Conservation (phyloP, 2,797 vertebrate genomes). For the Hafferia zeledoni region DNA sequence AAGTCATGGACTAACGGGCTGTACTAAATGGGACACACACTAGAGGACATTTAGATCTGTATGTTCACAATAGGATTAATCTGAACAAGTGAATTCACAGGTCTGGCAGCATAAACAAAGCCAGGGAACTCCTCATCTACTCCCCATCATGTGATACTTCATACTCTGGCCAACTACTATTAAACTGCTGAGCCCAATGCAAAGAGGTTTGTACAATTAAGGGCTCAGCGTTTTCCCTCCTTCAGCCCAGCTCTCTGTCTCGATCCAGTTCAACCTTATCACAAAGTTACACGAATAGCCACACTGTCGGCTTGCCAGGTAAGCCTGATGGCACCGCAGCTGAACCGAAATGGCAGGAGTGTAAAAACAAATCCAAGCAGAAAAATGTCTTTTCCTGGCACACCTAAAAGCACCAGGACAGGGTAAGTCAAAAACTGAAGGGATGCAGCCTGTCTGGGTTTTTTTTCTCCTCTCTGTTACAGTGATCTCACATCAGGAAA, state of each 20-base stretch:
- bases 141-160: constrained; percentile 32
- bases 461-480: not conserved
- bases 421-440: not conserved
- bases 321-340: not conserved
- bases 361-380: not conserved
- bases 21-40: constrained; percentile 59
- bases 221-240: constrained; percentile 40
- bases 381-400: not conserved
- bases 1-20: constrained; percentile 73
- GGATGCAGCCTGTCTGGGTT: not conserved
- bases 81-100: constrained; percentile 43
- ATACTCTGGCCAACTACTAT: constrained; percentile 35
- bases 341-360: not conserved
- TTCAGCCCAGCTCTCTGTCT: not conserved
- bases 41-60: constrained; percentile 47
- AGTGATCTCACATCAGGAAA: not conserved
- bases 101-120: constrained; percentile 43
- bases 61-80: not conserved
- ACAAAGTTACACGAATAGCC: not conserved
- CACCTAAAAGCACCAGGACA: not conserved
- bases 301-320: not conserved
- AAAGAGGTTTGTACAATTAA: constrained; percentile 27
- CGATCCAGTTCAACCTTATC: not conserved
- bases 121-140: constrained; percentile 35
- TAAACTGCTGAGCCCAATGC: constrained; percentile 61